These are phyloP conservation scores for Dolichallabes microphthalmus DNA, from an alignment of 2,113 vertebrate species.

Conservation along the genomic window DNA sequence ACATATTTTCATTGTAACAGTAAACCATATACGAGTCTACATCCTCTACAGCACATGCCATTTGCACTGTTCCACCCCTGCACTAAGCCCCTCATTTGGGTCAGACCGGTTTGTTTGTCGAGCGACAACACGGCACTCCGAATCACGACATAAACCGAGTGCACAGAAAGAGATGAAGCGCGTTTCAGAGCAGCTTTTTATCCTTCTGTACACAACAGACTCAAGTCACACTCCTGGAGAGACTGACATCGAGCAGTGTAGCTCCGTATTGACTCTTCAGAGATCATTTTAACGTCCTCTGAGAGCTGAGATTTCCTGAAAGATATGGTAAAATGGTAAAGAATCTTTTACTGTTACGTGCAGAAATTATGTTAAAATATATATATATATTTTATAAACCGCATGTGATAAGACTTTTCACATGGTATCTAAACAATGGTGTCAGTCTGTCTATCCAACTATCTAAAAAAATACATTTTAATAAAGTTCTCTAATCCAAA, in stretches of 20 bases:
- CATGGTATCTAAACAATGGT: not conserved
- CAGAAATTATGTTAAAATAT: not conserved
- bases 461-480: too few relatives aligned
- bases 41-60: not conserved
- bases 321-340: too few relatives aligned
- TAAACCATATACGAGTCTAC: not conserved
- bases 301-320: not conserved
- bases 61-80: not conserved
- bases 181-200: slow-evolving; percentile 48
- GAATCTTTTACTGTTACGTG: not conserved
- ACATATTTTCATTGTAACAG: not conserved
- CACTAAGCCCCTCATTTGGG: slow-evolving; percentile 34
- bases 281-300: not conserved
- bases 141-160: slow-evolving; percentile 49
- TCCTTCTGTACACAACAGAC: slow-evolving; percentile 19
- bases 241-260: slow-evolving; percentile 29
- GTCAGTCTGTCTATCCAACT: too few relatives aligned
- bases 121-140: slow-evolving; percentile 42
- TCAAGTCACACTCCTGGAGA: slow-evolving; percentile 19
- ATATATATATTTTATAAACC: not conserved
- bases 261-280: not conserved
- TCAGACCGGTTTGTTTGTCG: slow-evolving; percentile 6
- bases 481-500: too few relatives aligned
- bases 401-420: not conserved
- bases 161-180: slow-evolving; percentile 57